Evolutionary conservation across 2,888 invertebrate species (phyloP).

Genomic region (Sipha maydis): DNA sequence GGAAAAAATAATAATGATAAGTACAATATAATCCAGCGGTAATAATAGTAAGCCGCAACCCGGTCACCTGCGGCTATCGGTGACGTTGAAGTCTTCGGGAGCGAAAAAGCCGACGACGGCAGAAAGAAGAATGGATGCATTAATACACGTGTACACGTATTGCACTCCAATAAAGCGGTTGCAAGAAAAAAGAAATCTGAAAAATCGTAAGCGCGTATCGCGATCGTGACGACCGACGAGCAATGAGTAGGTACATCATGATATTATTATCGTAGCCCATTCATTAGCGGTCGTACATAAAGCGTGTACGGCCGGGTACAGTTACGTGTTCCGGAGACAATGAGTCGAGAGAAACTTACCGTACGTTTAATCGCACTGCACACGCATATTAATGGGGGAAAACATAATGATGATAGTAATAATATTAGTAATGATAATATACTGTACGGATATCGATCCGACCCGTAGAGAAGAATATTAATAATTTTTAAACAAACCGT

Average conservation of each 20-base stretch:
- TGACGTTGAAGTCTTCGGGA: background rate
- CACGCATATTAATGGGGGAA: no score
- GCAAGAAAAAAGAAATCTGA: constrained; percentile 17
- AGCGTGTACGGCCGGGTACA: background rate
- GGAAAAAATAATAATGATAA: no score
- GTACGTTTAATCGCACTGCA: no score
- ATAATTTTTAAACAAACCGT: no score
- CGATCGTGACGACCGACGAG: no score
- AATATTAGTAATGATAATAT: no score
- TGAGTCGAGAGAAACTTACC: background rate
- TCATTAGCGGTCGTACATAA: background rate
- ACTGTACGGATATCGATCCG: background rate
- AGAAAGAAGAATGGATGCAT: no score
- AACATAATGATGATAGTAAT: no score
- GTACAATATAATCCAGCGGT: no score
- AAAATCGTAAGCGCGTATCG: background rate
- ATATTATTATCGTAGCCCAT: background rate
- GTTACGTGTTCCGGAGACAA: background rate
- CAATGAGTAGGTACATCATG: background rate
- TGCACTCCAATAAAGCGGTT: background rate
- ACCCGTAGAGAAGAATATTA: background rate
- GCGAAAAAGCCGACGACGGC: background rate
- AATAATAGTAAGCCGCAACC: no score
- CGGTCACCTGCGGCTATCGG: no score
- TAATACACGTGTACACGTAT: background rate